phyloP scores from a whole-genome alignment of 2,113 vertebrate genomes.

The Erythrolamprus reginae region DNA sequence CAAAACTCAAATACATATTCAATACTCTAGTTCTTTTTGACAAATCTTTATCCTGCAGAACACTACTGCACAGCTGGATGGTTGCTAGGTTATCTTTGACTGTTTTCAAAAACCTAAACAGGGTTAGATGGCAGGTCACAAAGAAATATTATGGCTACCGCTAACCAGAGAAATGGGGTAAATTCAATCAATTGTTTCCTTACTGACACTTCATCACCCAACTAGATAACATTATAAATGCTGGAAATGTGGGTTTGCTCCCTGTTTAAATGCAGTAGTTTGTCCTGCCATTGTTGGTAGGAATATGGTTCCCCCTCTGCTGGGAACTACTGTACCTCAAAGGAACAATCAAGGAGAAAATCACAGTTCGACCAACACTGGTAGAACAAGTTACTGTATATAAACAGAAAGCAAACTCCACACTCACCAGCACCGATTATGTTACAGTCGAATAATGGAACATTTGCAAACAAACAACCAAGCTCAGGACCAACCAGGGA shows the following conservation, averaged over 20 bases:
- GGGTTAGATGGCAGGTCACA: background rate
- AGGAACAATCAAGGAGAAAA: background rate
- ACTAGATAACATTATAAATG: background rate
- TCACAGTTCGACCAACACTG: background rate
- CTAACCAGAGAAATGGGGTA: background rate
- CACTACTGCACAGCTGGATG: background rate
- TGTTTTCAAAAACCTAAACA: background rate
- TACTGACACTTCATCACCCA: background rate
- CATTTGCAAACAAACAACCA: background rate
- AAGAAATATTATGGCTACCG: background rate
- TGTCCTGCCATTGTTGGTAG: background rate
- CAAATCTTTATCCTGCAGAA: background rate
- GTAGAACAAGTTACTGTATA: background rate
- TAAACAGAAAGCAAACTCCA: background rate
- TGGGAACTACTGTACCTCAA: background rate
- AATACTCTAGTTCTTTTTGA: background rate
- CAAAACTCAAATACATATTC: background rate
- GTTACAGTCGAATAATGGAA: background rate
- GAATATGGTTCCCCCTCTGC: accelerated
- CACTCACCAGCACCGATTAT: background rate
- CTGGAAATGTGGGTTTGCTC: background rate
- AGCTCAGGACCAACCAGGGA: background rate
- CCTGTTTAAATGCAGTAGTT: background rate
- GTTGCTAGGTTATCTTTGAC: background rate
- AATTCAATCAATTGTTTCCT: background rate